phyloP scores from a whole-genome alignment of 2,797 vertebrate species.

The Onychomys torridus region DNA sequence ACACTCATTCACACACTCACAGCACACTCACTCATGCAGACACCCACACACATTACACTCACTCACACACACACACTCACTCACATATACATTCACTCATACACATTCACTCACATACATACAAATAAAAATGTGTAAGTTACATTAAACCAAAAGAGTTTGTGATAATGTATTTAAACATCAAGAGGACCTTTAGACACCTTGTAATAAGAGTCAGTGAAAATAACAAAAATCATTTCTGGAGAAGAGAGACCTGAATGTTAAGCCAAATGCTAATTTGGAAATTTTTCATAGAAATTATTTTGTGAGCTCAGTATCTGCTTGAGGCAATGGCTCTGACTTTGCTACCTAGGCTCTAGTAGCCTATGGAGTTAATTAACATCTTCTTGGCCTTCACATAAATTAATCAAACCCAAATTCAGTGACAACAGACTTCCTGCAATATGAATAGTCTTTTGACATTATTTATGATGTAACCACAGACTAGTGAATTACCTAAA shows the following conservation, averaged over 20 bases:
- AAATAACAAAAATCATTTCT: not conserved
- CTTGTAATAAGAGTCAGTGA: not conserved
- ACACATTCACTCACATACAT: not conserved
- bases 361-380: not conserved
- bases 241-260: slow-evolving; percentile 9
- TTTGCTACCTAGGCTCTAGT: not conserved
- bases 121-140: not conserved
- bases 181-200: not conserved
- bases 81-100: not conserved
- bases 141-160: not conserved
- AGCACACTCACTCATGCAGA: not conserved
- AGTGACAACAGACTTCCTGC: not conserved
- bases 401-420: slow-evolving; percentile 23
- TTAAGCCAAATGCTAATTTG: not conserved
- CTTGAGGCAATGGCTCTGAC: not conserved
- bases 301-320: slow-evolving; percentile 22
- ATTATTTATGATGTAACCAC: slow-evolving; percentile 39
- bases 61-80: not conserved
- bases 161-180: not conserved
- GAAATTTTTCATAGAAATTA: slow-evolving; percentile 16
- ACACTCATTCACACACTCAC: not conserved
- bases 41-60: not conserved
- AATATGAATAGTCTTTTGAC: not conserved
- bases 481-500: not conserved
- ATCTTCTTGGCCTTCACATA: not conserved